Base-by-base conservation (phyloP, 2,888 invertebrate species). In the Therioaphis trifolii region DNA sequence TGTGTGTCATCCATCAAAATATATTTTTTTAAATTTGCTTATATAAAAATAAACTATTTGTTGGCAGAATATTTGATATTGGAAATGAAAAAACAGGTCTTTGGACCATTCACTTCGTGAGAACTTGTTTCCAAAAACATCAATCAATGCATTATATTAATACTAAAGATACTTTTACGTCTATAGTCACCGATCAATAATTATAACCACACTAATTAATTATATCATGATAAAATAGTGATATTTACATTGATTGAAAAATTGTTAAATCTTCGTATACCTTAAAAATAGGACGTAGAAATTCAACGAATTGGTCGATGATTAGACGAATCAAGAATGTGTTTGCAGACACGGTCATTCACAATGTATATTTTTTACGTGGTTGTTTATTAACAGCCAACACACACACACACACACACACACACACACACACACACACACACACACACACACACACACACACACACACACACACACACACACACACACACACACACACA, bases 141-240 rank as follows among this genome's bases (percentile, higher is more conserved):
- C 77, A 77, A 77, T 66, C 77, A 77, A 35, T 40, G 55, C 46
- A 21, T 29, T 76, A 46, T 35, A 35, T 5, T 29, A 63, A 55
- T 43, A 29, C 66, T 66, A 66, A 77, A 63, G 66, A 66, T 66
- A 77, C 29, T 63, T 77, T 77, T 77, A 35, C 49, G 66, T 77
- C 66, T 77, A n/a, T n/a, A 77, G 77, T 77, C 63, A 77, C 77
- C 66, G 77, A 66, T 11, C n/a, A 66, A 77, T 77, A 77, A 77
- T 77, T 77, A 77, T 29, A 63, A 29, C 66, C 11, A n/a, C 18
- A 61, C 46, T 77, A 77, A 77, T 77, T 77, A 66, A 49, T n/a
- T 75, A 63, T 29, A 77, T 35, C 21, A 21, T 49, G 29, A 52
- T 21, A 66, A 77, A 66, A 52, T 21, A 7, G 46, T 29, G 76